Percentiles rank a stretch among this genome's conserved stretches.
These are phyloP conservation scores for Drosophila kikkawai DNA, from an alignment of 1,140 invertebrate genomes.

Conservation along the genomic window DNA sequence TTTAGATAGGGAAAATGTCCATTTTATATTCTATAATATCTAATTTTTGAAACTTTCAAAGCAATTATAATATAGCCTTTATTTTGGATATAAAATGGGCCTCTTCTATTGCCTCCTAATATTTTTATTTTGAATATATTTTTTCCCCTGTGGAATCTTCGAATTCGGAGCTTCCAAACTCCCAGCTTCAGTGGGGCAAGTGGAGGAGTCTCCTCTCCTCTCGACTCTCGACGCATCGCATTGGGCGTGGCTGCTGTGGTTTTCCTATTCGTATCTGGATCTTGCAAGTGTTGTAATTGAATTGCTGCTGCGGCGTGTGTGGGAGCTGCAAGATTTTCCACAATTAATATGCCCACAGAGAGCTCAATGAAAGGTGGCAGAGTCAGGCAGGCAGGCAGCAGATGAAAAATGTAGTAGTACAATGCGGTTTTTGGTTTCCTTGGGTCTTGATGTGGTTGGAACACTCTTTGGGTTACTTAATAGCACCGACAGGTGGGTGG, in stretches of 20 bases:
- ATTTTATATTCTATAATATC: not conserved
- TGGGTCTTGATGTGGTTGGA: constrained; percentile 34
- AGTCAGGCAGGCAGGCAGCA: not conserved
- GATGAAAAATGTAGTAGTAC: constrained; percentile 17
- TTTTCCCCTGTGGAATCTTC: not conserved
- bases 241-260: constrained; percentile 52
- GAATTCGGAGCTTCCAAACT: constrained; percentile 4
- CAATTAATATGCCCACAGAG: constrained; percentile 49
- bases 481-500: constrained; percentile 37
- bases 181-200: constrained; percentile 31
- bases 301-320: constrained; percentile 43
- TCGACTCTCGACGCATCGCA: constrained; percentile 39
- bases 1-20: not conserved
- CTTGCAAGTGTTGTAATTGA: constrained; percentile 58
- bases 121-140: not conserved
- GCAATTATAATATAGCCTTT: not conserved
- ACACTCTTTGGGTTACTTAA: constrained; percentile 23
- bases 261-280: constrained; percentile 22
- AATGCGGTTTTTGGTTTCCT: constrained; percentile 47
- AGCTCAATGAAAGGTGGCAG: constrained; percentile 37
- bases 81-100: not conserved
- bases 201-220: constrained; percentile 13
- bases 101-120: not conserved
- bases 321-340: constrained; percentile 48
- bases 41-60: not conserved